These are phyloP conservation scores for Drosophila falleni DNA, from an alignment of 2,888 invertebrate genomes.

Conservation along the genomic window DNA sequence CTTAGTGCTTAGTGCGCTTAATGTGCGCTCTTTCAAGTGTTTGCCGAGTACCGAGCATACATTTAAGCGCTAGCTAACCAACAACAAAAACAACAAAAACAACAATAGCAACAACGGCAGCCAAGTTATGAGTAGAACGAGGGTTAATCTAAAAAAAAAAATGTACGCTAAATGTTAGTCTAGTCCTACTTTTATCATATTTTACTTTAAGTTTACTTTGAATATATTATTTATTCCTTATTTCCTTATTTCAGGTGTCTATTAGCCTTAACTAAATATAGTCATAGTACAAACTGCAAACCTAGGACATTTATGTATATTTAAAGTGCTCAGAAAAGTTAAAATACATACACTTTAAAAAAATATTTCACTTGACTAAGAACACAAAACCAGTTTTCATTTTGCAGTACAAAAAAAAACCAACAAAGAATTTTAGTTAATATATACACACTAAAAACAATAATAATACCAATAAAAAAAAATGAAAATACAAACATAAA, in stretches of 20 bases:
- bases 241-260: constrained; percentile 1
- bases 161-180: constrained; percentile 3
- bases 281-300: constrained; percentile 23
- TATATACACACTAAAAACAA: constrained; percentile 37
- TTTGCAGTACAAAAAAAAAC: constrained; percentile 41
- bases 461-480: constrained; percentile 25
- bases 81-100: constrained; percentile 13
- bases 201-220: neutral
- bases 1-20: constrained; percentile 45
- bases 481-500: constrained; percentile 6
- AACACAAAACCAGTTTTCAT: constrained; percentile 45
- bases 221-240: constrained; percentile 5
- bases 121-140: constrained; percentile 8
- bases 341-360: constrained; percentile 15
- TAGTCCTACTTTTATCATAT: neutral
- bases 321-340: constrained; percentile 15
- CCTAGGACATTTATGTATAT: constrained; percentile 4
- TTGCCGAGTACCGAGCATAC: constrained; percentile 49
- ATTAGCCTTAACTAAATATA: constrained; percentile 7
- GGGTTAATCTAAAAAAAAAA: constrained; percentile 10
- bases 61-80: constrained; percentile 31
- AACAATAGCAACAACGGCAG: constrained; percentile 10
- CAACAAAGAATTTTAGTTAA: constrained; percentile 40
- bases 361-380: constrained; percentile 21
- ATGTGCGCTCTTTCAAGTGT: constrained; percentile 57